Percentiles rank a stretch among this genome's conserved stretches.
These are phyloP conservation scores for Pentamera pediparva DNA, from an alignment of 53 echinoderm and acorn worm genomes.

Conservation along the genomic window DNA sequence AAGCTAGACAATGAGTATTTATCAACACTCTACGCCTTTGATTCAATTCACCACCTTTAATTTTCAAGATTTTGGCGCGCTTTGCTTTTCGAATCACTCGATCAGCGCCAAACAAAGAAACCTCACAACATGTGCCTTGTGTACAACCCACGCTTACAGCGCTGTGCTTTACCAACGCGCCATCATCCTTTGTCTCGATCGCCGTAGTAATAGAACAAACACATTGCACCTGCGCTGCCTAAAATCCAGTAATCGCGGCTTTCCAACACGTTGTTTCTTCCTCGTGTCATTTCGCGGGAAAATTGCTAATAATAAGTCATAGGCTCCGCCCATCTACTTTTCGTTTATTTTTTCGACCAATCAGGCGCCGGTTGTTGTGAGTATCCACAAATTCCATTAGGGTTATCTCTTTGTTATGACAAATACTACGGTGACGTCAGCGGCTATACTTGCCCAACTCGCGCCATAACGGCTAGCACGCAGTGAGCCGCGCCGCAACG, in stretches of 20 bases:
- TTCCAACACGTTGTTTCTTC: conserved; percentile 2
- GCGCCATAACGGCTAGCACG: conserved; percentile 13
- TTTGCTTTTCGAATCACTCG: neutral
- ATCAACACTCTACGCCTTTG: too few species aligned
- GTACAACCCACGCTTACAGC: conserved; percentile 16
- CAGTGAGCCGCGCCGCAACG: neutral
- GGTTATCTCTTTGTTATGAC: conserved; percentile 20
- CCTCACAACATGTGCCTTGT: too few species aligned
- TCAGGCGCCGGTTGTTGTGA: neutral
- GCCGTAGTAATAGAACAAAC: neutral
- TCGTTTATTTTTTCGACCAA: conserved; percentile 15
- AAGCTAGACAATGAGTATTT: too few species aligned
- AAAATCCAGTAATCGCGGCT: too few species aligned
- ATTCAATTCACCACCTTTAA: too few species aligned
- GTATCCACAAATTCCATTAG: conserved; percentile 1
- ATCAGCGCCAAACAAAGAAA: too few species aligned
- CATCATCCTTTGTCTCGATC: conserved; percentile 11
- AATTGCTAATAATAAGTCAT: conserved; percentile 7
- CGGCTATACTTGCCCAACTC: conserved; percentile 4
- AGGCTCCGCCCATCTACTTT: conserved; percentile 25
- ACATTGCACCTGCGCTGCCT: conserved; percentile 23
- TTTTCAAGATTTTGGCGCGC: too few species aligned
- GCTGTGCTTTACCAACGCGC: conserved; percentile 18
- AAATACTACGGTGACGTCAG: conserved; percentile 25
- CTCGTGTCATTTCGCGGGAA: conserved; percentile 24